phyloP scores from a whole-genome alignment of 2,797 vertebrate genomes.

The Tauraco hartlaubi region DNA sequence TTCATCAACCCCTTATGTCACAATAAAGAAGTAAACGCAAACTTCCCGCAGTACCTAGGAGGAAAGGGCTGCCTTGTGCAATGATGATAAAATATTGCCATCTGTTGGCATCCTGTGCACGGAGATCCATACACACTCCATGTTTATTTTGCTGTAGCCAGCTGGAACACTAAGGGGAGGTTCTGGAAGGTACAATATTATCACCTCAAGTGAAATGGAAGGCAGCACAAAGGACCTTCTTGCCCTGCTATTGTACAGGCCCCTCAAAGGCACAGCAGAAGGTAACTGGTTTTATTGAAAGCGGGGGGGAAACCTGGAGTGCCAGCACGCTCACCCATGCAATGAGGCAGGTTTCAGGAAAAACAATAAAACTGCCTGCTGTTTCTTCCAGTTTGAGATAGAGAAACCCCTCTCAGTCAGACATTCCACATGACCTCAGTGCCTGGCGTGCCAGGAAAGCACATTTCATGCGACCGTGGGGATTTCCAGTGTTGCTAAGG shows the following conservation, averaged over 20 bases:
- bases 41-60: not conserved
- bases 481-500: slow-evolving; percentile 53
- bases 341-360: not conserved
- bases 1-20: slow-evolving; percentile 11
- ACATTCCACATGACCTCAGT: slow-evolving; percentile 35
- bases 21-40: not conserved
- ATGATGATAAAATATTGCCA: slow-evolving; percentile 80
- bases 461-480: not conserved
- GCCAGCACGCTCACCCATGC: not conserved
- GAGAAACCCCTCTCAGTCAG: slow-evolving; percentile 20
- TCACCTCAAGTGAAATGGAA: not conserved
- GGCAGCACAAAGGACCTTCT: not conserved
- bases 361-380: slow-evolving; percentile 7
- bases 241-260: too few species aligned
- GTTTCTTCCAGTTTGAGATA: slow-evolving; percentile 32
- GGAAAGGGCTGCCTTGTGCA: not conserved
- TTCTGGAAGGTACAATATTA: not conserved
- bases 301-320: not conserved
- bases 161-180: not conserved
- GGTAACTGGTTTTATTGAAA: not conserved
- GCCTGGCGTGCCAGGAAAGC: slow-evolving; percentile 24
- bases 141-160: not conserved
- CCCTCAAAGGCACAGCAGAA: not conserved
- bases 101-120: slow-evolving; percentile 78
- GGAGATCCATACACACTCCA: not conserved